Percentiles rank a stretch among this genome's conserved stretches.
phyloP scores from a whole-genome alignment of 2,797 vertebrate species.

The Rhyacichthys aspro region DNA sequence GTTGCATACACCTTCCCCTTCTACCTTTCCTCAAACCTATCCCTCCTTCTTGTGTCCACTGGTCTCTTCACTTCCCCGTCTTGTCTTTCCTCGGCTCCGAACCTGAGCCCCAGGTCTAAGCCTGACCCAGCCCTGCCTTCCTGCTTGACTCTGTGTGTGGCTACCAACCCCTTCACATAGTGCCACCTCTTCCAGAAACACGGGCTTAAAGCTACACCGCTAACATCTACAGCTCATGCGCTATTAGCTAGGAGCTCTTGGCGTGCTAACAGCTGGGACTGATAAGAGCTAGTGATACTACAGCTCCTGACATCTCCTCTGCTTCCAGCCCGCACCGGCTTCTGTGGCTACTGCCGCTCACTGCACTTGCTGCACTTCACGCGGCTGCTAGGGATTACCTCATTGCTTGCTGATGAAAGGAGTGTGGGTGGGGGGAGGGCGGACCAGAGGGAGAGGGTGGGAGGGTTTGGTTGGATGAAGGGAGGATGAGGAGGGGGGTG shows the following conservation, averaged over 20 bases:
- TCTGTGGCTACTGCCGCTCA: slow-evolving; percentile 41
- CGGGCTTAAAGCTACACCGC: slow-evolving; percentile 44
- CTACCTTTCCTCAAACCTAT: slow-evolving; percentile 37
- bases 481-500: slow-evolving; percentile 35
- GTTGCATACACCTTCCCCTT: slow-evolving; percentile 60
- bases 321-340: slow-evolving; percentile 61
- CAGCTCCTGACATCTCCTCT: slow-evolving; percentile 64
- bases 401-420: slow-evolving; percentile 86
- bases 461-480: slow-evolving; percentile 36
- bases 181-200: slow-evolving; percentile 38
- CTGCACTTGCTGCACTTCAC: slow-evolving; percentile 80
- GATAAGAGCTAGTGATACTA: slow-evolving; percentile 46
- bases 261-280: slow-evolving; percentile 53
- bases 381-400: slow-evolving; percentile 85
- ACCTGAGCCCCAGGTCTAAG: slow-evolving; percentile 46
- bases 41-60: slow-evolving; percentile 42
- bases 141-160: slow-evolving; percentile 39
- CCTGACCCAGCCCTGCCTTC: slow-evolving; percentile 60
- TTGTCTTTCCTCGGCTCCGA: slow-evolving; percentile 35
- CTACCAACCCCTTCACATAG: slow-evolving; percentile 64
- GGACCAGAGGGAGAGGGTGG: slow-evolving; percentile 55
- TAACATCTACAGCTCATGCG: slow-evolving; percentile 51
- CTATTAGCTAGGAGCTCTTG: slow-evolving; percentile 5
- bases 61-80: slow-evolving; percentile 20
- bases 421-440: slow-evolving; percentile 81